phyloP scores from a whole-genome alignment of 2,797 vertebrate species.

The Poeciliopsis presidionis region DNA sequence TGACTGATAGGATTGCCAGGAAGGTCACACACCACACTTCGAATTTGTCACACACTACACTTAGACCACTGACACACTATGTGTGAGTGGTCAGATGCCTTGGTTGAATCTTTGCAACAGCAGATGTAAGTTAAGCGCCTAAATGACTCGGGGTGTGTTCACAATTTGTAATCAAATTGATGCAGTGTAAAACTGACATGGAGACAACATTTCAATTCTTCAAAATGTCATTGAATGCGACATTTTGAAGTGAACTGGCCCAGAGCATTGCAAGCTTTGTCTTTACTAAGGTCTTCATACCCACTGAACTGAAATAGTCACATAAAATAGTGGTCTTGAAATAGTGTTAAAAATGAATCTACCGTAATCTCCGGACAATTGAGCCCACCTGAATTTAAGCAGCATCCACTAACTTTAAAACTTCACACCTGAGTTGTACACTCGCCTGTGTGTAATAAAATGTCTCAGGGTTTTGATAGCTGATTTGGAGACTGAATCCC shows the following conservation, averaged over 20 bases:
- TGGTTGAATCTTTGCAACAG: neutral
- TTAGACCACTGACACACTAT: constrained; percentile 6
- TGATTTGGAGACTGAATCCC: neutral
- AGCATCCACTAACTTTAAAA: neutral
- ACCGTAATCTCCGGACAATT: neutral
- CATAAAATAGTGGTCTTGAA: neutral
- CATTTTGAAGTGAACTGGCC: neutral
- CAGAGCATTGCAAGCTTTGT: neutral
- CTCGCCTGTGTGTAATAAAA: neutral
- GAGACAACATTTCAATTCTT: neutral
- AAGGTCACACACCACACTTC: constrained; percentile 53
- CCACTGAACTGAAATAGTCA: neutral
- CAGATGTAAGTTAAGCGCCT: neutral
- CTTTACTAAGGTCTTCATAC: neutral
- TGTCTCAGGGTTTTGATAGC: neutral
- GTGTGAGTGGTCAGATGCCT: constrained; percentile 6
- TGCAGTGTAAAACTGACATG: neutral
- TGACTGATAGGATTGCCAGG: constrained; percentile 42
- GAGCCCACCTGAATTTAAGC: neutral
- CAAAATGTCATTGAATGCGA: neutral
- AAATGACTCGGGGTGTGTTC: neutral
- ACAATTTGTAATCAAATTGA: neutral
- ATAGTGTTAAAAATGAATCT: neutral
- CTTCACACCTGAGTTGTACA: neutral
- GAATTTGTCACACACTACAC: neutral